Evolutionary conservation across 2,888 invertebrate species (phyloP), one percentile per base, ranked within the genome.

Genomic region (Cepaea hortensis): DNA sequence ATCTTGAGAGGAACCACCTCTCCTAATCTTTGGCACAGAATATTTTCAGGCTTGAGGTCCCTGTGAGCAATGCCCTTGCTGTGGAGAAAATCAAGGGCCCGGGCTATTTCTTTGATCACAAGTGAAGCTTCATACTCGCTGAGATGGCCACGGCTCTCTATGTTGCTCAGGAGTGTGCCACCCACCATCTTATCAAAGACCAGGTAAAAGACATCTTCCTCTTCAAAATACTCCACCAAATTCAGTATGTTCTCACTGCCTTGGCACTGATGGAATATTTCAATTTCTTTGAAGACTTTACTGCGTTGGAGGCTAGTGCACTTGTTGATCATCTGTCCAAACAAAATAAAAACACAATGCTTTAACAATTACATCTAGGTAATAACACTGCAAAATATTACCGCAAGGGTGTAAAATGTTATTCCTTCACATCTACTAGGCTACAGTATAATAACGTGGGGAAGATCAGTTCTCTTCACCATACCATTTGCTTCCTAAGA

Each of bases 181-280:
- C 99, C 99, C 95, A 97, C 97, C 94, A 98, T 97, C 96, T 98
- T 99, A 95, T 99, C 98, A 96, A 99, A 99, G 94, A 99, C 98
- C 95, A 99, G 96, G 95, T 98, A 99, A 95, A 98, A 99, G 89
- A 95, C 91, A 83, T 95, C 97, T 93, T 98, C 97, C 95, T 98
- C 98, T 95, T 99, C 98, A 95, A 98, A 94, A 90, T 94, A 94
- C 91, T 99, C 99, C 93, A 98, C 97, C 95, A 99, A 96, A 95
- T 99, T 98, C 94, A 99, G 97, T 95, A 99, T 98, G 95, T 99
- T 98, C 89, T 97, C 97, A 95, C 99, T 98, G 92, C 98, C 98
- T 95, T 98, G 97, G 95, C 99, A 99, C 95, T 98, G 97, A 95
- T 98, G 98, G 96, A 99, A 99, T 91, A 98, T 99, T 96, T 99